phyloP scores from a whole-genome alignment of 2,888 invertebrate genomes.

The Conistra vaccinii region DNA sequence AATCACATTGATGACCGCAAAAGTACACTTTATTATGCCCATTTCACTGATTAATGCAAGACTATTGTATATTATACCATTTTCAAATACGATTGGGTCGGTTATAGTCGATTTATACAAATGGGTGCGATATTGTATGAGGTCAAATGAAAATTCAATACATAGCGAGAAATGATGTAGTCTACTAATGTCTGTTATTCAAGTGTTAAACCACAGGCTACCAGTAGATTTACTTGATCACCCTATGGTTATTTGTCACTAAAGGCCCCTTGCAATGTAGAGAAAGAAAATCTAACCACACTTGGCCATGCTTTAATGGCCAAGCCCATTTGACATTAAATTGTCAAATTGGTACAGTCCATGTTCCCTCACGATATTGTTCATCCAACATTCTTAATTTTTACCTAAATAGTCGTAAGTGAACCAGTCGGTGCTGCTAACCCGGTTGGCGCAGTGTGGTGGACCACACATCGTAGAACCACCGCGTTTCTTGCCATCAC shows the following conservation, averaged over 20 bases:
- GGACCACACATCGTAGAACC: too few relatives aligned
- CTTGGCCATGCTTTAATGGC: neutral
- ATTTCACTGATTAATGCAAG: conserved; percentile 50
- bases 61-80: conserved; percentile 24
- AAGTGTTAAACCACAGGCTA: neutral
- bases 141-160: conserved; percentile 25
- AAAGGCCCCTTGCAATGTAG: neutral
- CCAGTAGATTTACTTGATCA: neutral
- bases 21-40: conserved; percentile 49
- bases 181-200: neutral
- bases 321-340: too few relatives aligned
- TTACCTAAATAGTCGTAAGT: conserved; percentile 92
- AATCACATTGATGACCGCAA: conserved; percentile 49
- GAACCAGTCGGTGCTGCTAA: conserved; percentile 96
- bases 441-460: conserved; percentile 81
- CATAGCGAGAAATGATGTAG: neutral
- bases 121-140: conserved; percentile 15
- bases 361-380: neutral
- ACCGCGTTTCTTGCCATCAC: too few relatives aligned
- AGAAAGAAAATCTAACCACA: neutral
- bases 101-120: conserved; percentile 17
- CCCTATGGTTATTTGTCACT: neutral
- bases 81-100: conserved; percentile 28
- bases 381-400: too few relatives aligned
- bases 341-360: neutral